Evolutionary conservation across 2,113 vertebrate genomes (phyloP), one percentile per base, ranked within the genome.

Genomic region (Mesembrinibis cayennensis): DNA sequence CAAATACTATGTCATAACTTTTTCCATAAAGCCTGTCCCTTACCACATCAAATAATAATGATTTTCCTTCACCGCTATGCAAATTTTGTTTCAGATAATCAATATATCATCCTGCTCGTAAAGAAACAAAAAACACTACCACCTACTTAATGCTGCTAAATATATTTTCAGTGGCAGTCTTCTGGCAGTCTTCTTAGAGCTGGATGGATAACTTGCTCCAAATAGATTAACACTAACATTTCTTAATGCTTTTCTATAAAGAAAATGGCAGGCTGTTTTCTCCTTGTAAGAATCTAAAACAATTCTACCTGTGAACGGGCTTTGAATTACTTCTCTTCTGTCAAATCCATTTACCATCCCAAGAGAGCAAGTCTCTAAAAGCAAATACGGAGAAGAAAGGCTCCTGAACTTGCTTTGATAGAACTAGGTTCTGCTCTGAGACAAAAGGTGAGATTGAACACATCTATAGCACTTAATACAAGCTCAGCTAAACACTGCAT

Each of bases 291-390:
- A 93, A 92, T 85, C 71, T 98, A 89, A 87, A 93, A 84, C 45
- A 94, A 82, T 91, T 95, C 86, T 79, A 90, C 81, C 52, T 95
- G 77, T 91, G 91, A 97, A 93, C 42, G 16, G 87, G 84, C 53
- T 97, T 93, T 97, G 93, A 98, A 97, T 97, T 97, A 97, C 93
- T 93, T 97, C 76, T 80, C 80, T 90, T 96, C 90, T 96, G 96
- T 96, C 97, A 97, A 97, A 97, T 69, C 74, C 93, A 97, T 98
- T 98, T 98, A 94, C 96, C 82, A 96, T 92, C 50, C 53, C 93
- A 95, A 93, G 82, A 97, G 55, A 96, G 55, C 82, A 78, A 95
- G 93, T 93, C 86, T 96, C 89, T 97, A 90, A 97, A 97, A 96
- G 89, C 83, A 98, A 97, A 97, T 78, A 94, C 56, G 82, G 90